Base-by-base conservation (phyloP, 2,113 vertebrate species). In the Ondatra zibethicus region DNA sequence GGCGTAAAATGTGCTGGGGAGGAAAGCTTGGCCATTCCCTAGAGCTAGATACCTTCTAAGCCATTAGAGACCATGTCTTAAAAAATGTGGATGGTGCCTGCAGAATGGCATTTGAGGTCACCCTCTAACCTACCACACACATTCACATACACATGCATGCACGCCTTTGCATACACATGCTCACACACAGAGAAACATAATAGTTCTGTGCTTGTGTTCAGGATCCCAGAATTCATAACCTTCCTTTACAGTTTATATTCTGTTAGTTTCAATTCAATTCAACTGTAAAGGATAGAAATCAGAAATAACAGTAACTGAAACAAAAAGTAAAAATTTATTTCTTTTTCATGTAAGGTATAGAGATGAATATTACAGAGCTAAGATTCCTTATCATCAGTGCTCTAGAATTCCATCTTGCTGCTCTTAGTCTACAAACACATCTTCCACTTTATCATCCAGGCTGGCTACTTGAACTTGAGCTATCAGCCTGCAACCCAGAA, bases 201-300 rank as follows among this genome's bases (percentile, higher is more conserved):
- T 88, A 95, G 47, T 84, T 63, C 68, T 87, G 7, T 92, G 52
- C n/a, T 93, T 92, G n/a, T 42, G 89, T 86, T 97, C 72, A 91
- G 77, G 36, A 97, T 61, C 80, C 58, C 31, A 88, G 65, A 91
- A 45, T 84, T 87, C 78, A n/a, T 84, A 95, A 9, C 58, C 58
- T 29, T 65, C 50, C n/a, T 86, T 45, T 86, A 52, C 52, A 77
- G 47, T 93, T 97, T 89, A 42, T 36, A 73, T 92, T 88, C 52
- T 77, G 63, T 85, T 66, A 58, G 14, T 68, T 90, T 84, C 21
- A 81, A 92, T 85, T 93, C 78, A 93, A 70, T 63, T 95, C 73
- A 85, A 47, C 76, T 73, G 16, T 96, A 92, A 96, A 85, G 73
- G 19, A 81, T 39, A 92, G 50, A 85, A 92, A 68, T 90, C 33